Base-by-base conservation (phyloP, 2,888 invertebrate genomes). In the Harpalus rufipes region DNA sequence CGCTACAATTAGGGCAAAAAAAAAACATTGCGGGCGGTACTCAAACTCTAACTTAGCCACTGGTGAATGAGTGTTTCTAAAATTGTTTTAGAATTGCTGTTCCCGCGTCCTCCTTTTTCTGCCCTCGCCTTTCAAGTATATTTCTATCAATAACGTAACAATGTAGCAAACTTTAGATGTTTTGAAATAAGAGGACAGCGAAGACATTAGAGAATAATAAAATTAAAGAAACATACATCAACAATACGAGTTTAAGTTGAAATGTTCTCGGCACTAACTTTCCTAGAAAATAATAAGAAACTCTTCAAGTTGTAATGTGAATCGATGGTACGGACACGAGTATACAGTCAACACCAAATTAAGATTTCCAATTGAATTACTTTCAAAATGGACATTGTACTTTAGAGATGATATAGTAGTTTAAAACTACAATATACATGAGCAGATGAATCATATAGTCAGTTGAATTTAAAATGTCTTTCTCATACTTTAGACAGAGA, bases 191-290 rank as follows among this genome's bases (percentile, higher is more conserved):
- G 12, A 51, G 10, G 44, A 51, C 32, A 32, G 32, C 32, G 32
- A 32, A 32, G 32, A 32, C 32, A 32, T 32, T 32, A 32, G 32
- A 51, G 10, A 51, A 51, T 51, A 51, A 51, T 51, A 51, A 51
- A 51, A 51, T 51, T 51, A 51, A 51, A 51, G 10, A 51, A 51
- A 51, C 44, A 51, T 51, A 51, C 44, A 51, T 51, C 44, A 51
- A 51, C 44, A 51, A 10, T 51, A 51, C 10, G 0, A 51, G 44
- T 51, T 51, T 51, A 10, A 51, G 44, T 51, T 51, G 44, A 51
- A 51, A 51, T 51, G 44, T 32, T 32, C 12, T 51, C 44, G 12
- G 5, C 6, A 32, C 32, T 32, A 51, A 51, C 44, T 51, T 51
- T 51, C 44, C 10, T 32, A 51, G 44, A 10, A 51, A 12, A 51